Evolutionary conservation across 2,113 vertebrate genomes (phyloP).

Genomic region (Pseudopodoces humilis): DNA sequence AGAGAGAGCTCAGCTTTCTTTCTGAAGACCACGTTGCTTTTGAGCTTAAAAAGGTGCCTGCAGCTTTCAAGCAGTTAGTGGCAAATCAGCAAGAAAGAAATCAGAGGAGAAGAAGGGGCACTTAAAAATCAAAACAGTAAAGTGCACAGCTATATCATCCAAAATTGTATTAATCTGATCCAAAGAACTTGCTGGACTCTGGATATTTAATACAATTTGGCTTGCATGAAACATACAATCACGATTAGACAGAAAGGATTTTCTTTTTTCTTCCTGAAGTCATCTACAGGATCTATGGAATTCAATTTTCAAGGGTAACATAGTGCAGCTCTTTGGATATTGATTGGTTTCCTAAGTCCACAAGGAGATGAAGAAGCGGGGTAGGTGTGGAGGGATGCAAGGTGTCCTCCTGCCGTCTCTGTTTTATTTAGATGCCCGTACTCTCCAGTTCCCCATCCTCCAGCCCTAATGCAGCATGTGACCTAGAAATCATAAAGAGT

Average conservation of each 20-base stretch:
- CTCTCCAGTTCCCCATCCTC: conserved; percentile 75
- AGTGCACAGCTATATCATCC: conserved; percentile 77
- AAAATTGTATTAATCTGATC: conserved; percentile 73
- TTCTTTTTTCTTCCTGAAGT: conserved; percentile 64
- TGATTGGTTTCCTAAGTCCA: conserved; percentile 48
- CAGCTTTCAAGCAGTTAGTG: conserved; percentile 57
- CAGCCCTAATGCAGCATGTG: conserved; percentile 58
- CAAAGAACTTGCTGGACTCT: conserved; percentile 65
- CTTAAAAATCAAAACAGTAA: conserved; percentile 66
- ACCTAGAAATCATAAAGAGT: conserved; percentile 82
- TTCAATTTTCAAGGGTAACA: conserved; percentile 58
- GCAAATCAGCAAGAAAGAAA: conserved; percentile 58
- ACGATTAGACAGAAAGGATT: conserved; percentile 71
- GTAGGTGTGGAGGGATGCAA: conserved; percentile 19
- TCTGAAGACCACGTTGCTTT: conserved; percentile 43
- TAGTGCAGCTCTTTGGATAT: conserved; percentile 80
- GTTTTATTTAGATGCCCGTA: conserved; percentile 66
- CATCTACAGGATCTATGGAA: conserved; percentile 58
- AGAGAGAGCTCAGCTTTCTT: conserved; percentile 61
- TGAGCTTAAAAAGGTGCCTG: conserved; percentile 49
- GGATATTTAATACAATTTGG: conserved; percentile 77
- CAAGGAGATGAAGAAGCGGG: conserved; percentile 21
- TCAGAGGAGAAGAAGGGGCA: conserved; percentile 26
- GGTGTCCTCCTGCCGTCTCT: not conserved
- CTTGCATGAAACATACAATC: conserved; percentile 75